Evolutionary conservation across 2,113 vertebrate species (phyloP).

Genomic region (Ptilonorhynchus violaceus): DNA sequence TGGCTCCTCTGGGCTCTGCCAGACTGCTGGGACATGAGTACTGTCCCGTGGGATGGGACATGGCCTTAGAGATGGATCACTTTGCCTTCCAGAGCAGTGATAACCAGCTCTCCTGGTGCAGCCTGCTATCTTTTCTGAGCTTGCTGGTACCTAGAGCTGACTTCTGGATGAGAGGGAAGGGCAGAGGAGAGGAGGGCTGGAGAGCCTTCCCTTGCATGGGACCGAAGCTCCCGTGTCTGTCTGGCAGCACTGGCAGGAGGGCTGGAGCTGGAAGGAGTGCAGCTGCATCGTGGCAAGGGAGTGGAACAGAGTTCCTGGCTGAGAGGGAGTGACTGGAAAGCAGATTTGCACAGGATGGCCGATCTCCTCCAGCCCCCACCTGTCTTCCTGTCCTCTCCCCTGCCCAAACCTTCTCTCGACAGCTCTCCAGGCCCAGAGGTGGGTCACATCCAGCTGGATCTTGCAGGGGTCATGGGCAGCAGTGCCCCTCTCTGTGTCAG

Average conservation of each 20-base stretch:
- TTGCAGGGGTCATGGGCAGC: not conserved
- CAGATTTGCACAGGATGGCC: constrained; percentile 1
- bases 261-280: not conserved
- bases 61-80: not conserved
- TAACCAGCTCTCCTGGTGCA: not conserved
- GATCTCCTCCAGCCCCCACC: not conserved
- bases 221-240: not conserved
- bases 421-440: not conserved
- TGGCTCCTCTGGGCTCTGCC: not conserved
- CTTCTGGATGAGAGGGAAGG: not conserved
- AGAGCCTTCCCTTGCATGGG: not conserved
- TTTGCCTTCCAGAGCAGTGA: rapidly evolving
- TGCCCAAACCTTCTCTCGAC: not conserved
- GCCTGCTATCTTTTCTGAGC: not conserved
- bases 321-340: constrained; percentile 75
- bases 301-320: constrained; percentile 68
- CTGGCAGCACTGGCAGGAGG: not conserved
- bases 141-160: not conserved
- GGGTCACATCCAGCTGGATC: not conserved
- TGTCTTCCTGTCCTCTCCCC: not conserved
- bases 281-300: not conserved
- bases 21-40: not conserved
- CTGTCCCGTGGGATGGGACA: not conserved
- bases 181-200: not conserved
- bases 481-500: not conserved